A percentile compares a stretch with the other conserved stretches of the same genome.
These are phyloP conservation scores for Pseudorhiza aurosa DNA, from an alignment of 30 jellyfish, hydroid and myxozoan genomes.

Conservation along the genomic window DNA sequence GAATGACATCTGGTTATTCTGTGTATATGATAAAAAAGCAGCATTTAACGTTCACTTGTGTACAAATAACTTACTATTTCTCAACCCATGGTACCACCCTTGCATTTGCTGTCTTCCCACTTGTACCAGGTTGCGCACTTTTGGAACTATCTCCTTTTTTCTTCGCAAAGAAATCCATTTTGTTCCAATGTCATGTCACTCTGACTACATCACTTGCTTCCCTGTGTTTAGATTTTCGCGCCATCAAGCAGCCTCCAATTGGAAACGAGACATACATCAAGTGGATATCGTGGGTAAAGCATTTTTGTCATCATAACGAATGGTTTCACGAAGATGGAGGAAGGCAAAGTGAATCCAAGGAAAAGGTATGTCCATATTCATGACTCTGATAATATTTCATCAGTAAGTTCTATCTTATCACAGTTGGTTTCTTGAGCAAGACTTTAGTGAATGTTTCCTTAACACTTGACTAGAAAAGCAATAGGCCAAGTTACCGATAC, in stretches of 20 bases:
- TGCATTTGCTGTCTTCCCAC: slow-evolving; percentile 33
- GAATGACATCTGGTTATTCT: too few relatives aligned
- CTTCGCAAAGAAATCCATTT: slow-evolving; percentile 65
- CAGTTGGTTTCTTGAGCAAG: too few relatives aligned
- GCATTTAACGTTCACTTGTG: too few relatives aligned
- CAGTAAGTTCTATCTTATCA: too few relatives aligned
- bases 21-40: too few relatives aligned
- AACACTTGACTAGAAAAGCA: too few relatives aligned
- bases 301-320: too few relatives aligned
- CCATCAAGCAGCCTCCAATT: background rate
- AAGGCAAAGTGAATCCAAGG: slow-evolving; percentile 10
- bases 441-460: too few relatives aligned
- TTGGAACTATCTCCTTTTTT: slow-evolving; percentile 29
- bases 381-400: too few relatives aligned
- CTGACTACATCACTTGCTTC: background rate
- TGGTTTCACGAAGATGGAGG: slow-evolving; percentile 15
- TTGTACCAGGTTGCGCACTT: slow-evolving; percentile 46
- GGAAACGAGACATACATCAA: slow-evolving; percentile 16
- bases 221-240: background rate
- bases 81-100: slow-evolving; percentile 92
- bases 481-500: too few relatives aligned
- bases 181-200: background rate
- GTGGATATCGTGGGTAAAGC: too few relatives aligned
- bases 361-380: slow-evolving; percentile 19
- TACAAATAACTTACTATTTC: slow-evolving; percentile 82